Conservation (phyloP, 2,797 vertebrate species). For the Enteromius treurensis region DNA sequence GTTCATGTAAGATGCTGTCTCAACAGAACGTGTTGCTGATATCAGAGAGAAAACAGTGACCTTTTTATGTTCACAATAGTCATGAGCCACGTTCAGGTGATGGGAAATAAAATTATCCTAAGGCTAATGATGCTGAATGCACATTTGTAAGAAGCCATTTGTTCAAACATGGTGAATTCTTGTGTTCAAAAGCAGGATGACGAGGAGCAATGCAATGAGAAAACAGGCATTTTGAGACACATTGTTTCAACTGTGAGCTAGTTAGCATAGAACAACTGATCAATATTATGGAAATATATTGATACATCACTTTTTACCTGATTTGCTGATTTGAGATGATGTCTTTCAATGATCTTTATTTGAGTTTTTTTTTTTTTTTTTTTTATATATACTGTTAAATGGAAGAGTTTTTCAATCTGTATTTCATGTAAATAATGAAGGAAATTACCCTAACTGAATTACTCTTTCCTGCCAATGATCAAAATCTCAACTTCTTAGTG, state of each 20-base stretch:
- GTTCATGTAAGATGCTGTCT: constrained; percentile 42
- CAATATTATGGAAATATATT: background rate
- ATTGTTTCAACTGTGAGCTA: background rate
- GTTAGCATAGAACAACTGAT: background rate
- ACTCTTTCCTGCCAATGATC: background rate
- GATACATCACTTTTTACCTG: background rate
- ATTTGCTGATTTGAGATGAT: background rate
- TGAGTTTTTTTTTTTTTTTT: background rate
- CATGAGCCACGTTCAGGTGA: background rate
- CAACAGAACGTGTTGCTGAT: constrained; percentile 31
- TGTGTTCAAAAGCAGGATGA: background rate
- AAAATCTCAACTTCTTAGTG: background rate
- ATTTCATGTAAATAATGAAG: too few relatives aligned
- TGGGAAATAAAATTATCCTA: background rate
- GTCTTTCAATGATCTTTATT: background rate
- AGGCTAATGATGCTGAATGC: constrained; percentile 5
- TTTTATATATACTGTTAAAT: background rate
- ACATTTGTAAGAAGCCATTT: background rate
- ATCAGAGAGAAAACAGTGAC: background rate
- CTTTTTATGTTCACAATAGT: background rate
- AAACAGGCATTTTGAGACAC: background rate
- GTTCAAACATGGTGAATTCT: background rate
- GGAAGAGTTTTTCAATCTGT: background rate
- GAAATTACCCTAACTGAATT: background rate
- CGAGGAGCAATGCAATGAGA: background rate